Percentiles rank a stretch among this genome's conserved stretches.
These are phyloP conservation scores for Eidolon helvum DNA, from an alignment of 2,113 vertebrate genomes.

Conservation along the genomic window DNA sequence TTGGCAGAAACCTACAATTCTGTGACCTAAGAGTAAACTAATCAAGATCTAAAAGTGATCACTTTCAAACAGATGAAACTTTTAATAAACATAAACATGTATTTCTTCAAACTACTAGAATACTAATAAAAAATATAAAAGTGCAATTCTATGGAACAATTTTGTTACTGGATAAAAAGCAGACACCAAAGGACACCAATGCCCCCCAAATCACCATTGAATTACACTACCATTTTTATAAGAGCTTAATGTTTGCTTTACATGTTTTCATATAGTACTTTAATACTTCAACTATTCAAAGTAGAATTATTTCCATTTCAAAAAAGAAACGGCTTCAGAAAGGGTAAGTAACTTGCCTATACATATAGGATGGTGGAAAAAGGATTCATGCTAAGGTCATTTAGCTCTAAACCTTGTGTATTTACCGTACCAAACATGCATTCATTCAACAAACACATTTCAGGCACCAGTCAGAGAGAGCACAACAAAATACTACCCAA, in stretches of 20 bases:
- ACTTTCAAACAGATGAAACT: background rate
- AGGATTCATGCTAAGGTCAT: background rate
- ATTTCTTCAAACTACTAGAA: background rate
- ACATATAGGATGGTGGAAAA: background rate
- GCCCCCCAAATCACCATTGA: background rate
- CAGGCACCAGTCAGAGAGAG: background rate
- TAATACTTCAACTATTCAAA: background rate
- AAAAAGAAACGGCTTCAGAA: background rate
- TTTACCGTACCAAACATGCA: background rate
- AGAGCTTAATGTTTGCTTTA: background rate
- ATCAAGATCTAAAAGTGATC: background rate
- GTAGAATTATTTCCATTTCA: background rate
- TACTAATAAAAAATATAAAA: slow-evolving; percentile 31
- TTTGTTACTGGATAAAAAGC: background rate
- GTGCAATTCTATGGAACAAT: background rate
- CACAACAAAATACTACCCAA: background rate
- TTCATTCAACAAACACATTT: background rate
- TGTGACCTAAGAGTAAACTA: background rate
- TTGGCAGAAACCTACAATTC: background rate
- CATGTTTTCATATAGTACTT: background rate
- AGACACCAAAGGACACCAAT: background rate
- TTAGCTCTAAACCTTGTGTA: background rate
- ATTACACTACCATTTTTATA: slow-evolving; percentile 3
- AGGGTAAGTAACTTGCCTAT: background rate
- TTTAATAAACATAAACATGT: background rate